Conservation (phyloP, 92 coral and sea anemone species). For the Zoanthus solanderi region DNA sequence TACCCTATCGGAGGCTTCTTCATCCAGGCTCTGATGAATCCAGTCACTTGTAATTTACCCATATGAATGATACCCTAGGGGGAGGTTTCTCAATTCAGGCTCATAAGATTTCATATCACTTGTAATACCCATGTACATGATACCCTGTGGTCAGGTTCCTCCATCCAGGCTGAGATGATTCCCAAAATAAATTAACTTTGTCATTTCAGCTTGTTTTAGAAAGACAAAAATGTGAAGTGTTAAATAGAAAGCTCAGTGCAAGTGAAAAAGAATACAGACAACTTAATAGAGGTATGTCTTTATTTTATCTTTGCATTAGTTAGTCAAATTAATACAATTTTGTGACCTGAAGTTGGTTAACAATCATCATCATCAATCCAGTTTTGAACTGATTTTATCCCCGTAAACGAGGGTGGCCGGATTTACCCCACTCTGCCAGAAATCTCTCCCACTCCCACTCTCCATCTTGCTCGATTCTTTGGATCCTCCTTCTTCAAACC, state of each 20-base stretch:
- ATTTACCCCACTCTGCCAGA: too few relatives aligned
- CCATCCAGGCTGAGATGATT: background rate
- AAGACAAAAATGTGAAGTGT: slow-evolving; percentile 61
- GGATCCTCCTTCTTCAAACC: too few relatives aligned
- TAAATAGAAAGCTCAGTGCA: slow-evolving; percentile 70
- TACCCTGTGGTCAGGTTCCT: background rate
- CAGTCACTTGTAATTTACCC: too few relatives aligned
- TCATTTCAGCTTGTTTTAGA: slow-evolving; percentile 73
- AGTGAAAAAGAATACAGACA: slow-evolving; percentile 85
- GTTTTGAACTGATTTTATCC: too few relatives aligned
- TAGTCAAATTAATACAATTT: background rate
- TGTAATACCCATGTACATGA: background rate
- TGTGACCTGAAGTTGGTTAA: too few relatives aligned
- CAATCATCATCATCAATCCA: too few relatives aligned
- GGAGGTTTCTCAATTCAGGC: too few relatives aligned
- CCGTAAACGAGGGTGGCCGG: too few relatives aligned
- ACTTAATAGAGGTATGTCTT: slow-evolving; percentile 84
- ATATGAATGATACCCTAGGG: too few relatives aligned
- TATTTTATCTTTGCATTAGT: background rate
- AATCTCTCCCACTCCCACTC: too few relatives aligned
- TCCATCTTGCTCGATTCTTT: too few relatives aligned
- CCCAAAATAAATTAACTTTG: background rate
- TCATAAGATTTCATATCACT: background rate
- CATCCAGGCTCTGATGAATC: too few relatives aligned
- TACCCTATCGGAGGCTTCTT: background rate